phyloP scores from a whole-genome alignment of 2,888 invertebrate genomes.

The Tipula lateralis region DNA sequence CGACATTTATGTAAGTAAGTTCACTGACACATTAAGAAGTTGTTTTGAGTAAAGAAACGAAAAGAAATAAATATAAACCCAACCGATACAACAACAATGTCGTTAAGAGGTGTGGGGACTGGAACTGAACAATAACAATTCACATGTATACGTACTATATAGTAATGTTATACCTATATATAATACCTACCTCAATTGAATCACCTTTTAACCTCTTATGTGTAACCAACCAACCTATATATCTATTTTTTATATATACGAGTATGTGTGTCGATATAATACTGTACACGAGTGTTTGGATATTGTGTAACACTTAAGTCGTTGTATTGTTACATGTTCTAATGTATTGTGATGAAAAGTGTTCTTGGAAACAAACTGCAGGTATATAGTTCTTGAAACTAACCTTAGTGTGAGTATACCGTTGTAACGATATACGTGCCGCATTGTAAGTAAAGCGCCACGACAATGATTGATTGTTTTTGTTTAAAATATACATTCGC shows the following conservation, averaged over 20 bases:
- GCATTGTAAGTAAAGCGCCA: neutral
- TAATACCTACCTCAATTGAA: neutral
- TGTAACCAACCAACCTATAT: neutral
- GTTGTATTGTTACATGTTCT: neutral
- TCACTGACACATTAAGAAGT: neutral
- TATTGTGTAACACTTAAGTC: neutral
- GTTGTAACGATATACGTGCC: neutral
- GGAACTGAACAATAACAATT: neutral
- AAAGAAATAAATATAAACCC: too few relatives aligned
- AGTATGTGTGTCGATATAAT: neutral
- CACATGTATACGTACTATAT: neutral
- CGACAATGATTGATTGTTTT: conserved; percentile 2
- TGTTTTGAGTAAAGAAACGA: neutral
- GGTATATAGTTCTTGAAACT: neutral
- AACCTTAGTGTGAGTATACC: neutral
- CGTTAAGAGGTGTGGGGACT: neutral
- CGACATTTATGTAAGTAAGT: neutral
- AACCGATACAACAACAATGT: neutral
- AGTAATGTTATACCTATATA: neutral
- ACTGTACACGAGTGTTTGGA: neutral
- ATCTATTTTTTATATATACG: neutral
- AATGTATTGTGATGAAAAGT: neutral
- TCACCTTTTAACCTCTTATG: neutral
- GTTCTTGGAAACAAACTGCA: neutral
- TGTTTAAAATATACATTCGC: neutral